Conservation (phyloP, 1,140 invertebrate genomes). For the Drosophila busckii region DNA sequence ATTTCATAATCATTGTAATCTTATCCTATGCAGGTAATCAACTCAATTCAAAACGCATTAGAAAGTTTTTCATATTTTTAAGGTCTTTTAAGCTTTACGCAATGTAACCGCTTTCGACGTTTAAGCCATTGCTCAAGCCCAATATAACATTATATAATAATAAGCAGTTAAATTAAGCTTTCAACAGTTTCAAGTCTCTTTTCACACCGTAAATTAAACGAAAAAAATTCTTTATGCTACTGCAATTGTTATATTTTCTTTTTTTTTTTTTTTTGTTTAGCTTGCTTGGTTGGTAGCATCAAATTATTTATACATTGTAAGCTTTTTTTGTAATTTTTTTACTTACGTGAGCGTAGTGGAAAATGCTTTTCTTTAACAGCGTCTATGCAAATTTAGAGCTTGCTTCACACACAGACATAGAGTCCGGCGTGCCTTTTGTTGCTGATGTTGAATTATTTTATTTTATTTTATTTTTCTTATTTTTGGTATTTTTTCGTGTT, state of each 20-base stretch:
- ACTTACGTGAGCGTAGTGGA: constrained; percentile 45
- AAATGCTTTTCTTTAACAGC: constrained; percentile 18
- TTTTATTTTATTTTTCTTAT: constrained; percentile 2
- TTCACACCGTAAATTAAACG: background rate
- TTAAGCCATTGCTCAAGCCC: too few relatives aligned
- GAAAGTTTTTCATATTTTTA: too few relatives aligned
- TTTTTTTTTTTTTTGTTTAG: constrained; percentile 11
- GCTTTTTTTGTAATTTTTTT: constrained; percentile 12
- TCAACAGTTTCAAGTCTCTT: too few relatives aligned
- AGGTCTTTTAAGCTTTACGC: too few relatives aligned
- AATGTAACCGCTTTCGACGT: too few relatives aligned
- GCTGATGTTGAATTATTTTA: background rate
- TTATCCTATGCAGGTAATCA: too few relatives aligned
- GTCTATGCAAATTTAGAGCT: constrained; percentile 42
- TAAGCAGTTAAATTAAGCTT: too few relatives aligned
- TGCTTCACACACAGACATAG: background rate
- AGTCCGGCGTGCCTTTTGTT: background rate
- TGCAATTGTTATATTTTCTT: constrained; percentile 8
- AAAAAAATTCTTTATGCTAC: constrained; percentile 22
- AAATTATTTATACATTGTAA: constrained; percentile 51
- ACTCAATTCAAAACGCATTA: too few relatives aligned
- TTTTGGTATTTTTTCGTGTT: constrained; percentile 44
- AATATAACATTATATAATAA: too few relatives aligned
- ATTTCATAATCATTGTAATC: too few relatives aligned
- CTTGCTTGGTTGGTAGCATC: constrained; percentile 60